Base-by-base conservation (phyloP, 2,113 vertebrate species). In the Alaudala cheleensis region DNA sequence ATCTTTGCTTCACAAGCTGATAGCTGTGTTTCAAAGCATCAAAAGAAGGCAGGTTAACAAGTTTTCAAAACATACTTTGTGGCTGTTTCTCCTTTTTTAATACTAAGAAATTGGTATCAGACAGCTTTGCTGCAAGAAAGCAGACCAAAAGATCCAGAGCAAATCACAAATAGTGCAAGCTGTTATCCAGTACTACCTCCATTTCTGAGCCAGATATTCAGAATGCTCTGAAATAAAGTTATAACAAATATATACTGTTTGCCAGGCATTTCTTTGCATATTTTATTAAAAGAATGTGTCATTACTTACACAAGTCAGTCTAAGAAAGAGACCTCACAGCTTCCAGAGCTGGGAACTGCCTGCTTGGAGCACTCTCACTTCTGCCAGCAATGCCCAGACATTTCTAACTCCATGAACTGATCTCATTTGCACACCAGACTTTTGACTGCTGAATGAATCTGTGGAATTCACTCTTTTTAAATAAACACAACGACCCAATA, bases 51-150 rank as follows among this genome's bases (percentile, higher is more conserved):
- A 69, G 67, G 60, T 73, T 88, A 73, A 45, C 12, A 85, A 73
- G 49, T 40, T 87, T 74, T 81, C 40, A 81, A 53, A 70, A 92
- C 50, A 34, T 58, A 78, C 14, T 56, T 84, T 73, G 93, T 92
- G 88, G 90, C 92, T 94, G 84, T 90, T 93, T 93, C 76, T 89
- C 78, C 74, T 79, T 82, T 92, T 83, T 66, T 12, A 92, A 76
- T 39, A 72, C 76, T 89, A 88, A 13, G 29, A 83, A 91, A 80
- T 20, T 74, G 58, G 42, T 90, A 92, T 92, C 94, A 93, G 90
- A 95, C 90, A 94, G 95, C 94, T 95, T 95, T 89, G 87, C 88
- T 95, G 95, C 76, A 85, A 93, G 92, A 86, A 90, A 95, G 62
- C 81, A 58, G 44, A 70, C 47, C 65, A 58, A 67, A 90, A 91